Conservation (phyloP, 2,113 vertebrate genomes). For the Tympanuchus pallidicinctus region DNA sequence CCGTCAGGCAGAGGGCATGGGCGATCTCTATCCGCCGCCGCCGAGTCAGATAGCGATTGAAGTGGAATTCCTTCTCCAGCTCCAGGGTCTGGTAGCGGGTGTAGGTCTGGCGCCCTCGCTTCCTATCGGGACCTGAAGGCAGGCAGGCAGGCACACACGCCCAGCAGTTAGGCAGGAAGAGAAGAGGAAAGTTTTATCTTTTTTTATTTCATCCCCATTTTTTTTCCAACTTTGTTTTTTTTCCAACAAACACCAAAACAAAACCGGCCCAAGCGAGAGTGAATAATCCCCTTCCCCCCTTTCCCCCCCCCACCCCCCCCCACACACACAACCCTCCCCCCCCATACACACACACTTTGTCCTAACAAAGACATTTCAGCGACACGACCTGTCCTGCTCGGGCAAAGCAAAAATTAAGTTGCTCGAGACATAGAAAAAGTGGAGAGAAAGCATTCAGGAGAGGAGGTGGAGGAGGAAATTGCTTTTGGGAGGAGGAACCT, state of each 20-base stretch:
- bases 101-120: slow-evolving; percentile 91
- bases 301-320: not conserved
- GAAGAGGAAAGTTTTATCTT: not conserved
- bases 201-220: not conserved
- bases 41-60: slow-evolving; percentile 91
- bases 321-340: not conserved
- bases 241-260: not conserved
- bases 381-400: slow-evolving; percentile 1
- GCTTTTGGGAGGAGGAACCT: slow-evolving; percentile 63
- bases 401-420: slow-evolving; percentile 46
- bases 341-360: not conserved
- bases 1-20: slow-evolving; percentile 86
- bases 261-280: not conserved
- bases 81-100: slow-evolving; percentile 93
- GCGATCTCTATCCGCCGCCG: slow-evolving; percentile 89
- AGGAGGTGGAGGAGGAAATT: slow-evolving; percentile 55
- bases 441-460: slow-evolving; percentile 4
- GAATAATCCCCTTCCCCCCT: not conserved
- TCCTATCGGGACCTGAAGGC: slow-evolving; percentile 85
- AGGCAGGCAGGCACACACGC: slow-evolving; percentile 40
- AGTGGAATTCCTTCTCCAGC: slow-evolving; percentile 94
- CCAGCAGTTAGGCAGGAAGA: slow-evolving; percentile 24
- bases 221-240: too few species aligned
- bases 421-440: slow-evolving; percentile 33
- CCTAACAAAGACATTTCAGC: slow-evolving; percentile 58